Base-by-base conservation (phyloP, 2,888 invertebrate species). In the Axea sp. region DNA sequence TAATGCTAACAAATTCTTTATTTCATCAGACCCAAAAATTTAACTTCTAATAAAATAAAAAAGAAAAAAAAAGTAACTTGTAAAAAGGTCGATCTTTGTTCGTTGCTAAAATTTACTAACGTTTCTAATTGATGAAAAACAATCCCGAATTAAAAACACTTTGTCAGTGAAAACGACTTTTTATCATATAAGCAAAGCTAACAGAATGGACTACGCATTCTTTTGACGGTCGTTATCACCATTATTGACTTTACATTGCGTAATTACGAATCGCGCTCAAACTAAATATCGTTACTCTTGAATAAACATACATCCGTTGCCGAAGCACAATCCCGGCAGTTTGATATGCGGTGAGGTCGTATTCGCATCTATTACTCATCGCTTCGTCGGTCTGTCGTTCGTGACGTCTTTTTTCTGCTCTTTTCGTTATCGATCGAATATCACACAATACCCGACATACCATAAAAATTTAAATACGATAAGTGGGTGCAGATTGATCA, bases 271-370 rank as follows among this genome's bases (percentile, higher is more conserved):
- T 57, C 30, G 33, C 55, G 33, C 37, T 57, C 28, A 8, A 19
- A 26, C 28, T 24, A 17, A 47, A 65, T 73, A 49, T 53, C 67
- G 14, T 45, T 39, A 15, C 67, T 60, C 49, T 73, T 67, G 73
- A 73, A 67, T 73, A 73, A 67, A 73, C 73, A 67, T 73, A 57
- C 30, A 55, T 67, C 49, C 39, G 68, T 37, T 22, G 28, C 11
- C 59, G 28, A 33, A 41, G 59, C 35, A 49, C 41, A 22, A 31
- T 41, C 17, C 39, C 17, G 51, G 8, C 59, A 68, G 59, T 68
- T 59, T 41, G 57, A 68, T 68, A 57, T 47, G 55, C 57, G 57
- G 19, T 28, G 47, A 57, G 67, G 47, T 31, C 49, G 37, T 4
- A 22, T 41, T 37, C 39, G 41, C n/a, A 24, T 47, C 67, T 39